Conservation (phyloP, 2,113 vertebrate genomes). For the Baryphthengus martii region DNA sequence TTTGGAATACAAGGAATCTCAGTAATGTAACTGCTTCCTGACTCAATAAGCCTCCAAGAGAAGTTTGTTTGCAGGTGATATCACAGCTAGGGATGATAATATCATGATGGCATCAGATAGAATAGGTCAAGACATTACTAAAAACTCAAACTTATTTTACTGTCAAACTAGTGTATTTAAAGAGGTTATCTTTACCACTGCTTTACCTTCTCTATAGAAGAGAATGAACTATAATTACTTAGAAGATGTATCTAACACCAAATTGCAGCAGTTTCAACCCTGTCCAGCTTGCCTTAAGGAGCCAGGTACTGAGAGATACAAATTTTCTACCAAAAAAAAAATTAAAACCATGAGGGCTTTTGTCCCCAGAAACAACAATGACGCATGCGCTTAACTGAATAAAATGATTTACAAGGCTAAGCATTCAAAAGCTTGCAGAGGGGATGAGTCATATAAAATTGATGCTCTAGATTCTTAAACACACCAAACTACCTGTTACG, state of each 20-base stretch:
- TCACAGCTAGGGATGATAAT: not conserved
- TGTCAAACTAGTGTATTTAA: not conserved
- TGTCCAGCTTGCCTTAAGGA: not conserved
- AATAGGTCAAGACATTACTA: not conserved
- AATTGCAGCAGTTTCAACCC: not conserved
- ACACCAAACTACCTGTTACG: not conserved
- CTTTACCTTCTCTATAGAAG: not conserved
- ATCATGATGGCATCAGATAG: not conserved
- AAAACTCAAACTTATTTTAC: not conserved
- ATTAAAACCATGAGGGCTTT: not conserved
- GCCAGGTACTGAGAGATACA: not conserved
- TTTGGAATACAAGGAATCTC: not conserved
- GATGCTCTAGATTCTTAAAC: not conserved
- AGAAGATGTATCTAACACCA: not conserved
- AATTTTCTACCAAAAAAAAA: not conserved
- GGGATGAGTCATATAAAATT: not conserved
- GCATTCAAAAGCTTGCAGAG: not conserved
- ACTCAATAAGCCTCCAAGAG: not conserved
- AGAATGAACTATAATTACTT: not conserved
- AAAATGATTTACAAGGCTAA: not conserved
- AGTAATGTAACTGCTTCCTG: not conserved
- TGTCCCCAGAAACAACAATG: not conserved
- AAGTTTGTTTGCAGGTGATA: not conserved
- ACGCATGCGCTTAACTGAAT: not conserved
- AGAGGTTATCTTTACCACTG: not conserved